Base-by-base conservation (phyloP, 2,113 vertebrate species). In the Gila orcuttii region DNA sequence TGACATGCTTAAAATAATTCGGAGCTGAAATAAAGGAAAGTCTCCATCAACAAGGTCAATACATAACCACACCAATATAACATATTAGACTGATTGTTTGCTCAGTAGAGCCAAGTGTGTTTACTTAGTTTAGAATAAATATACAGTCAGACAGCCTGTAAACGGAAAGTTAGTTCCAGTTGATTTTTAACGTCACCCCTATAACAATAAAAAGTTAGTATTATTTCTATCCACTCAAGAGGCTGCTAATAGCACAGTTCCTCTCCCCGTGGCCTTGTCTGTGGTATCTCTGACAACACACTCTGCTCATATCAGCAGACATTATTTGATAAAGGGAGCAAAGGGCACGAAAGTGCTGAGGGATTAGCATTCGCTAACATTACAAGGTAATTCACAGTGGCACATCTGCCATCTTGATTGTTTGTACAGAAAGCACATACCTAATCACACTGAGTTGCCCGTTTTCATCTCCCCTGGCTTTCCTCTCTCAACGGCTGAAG, bases 321-420 rank as follows among this genome's bases (percentile, higher is more conserved):
- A 57, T 75, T 33, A 28, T 36, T 50, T 57, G 64, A 64, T 59
- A 89, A 79, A 79, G 64, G 42, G 76, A 89, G 81, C 12, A 60
- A 79, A 74, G 19, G 78, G 73, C 76, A 85, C 21, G 33, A 83
- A 74, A 75, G 88, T 47, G 66, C 79, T 83, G 55, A 60, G 83
- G 64, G 83, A 83, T 86, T 89, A 85, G 66, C 79, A 0, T 68
- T 85, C 33, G 85, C 86, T 85, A 79, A 85, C 75, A 57, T 79
- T 79, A 85, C 28, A 45, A 52, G 55, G 64, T 87, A 89, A 87
- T 89, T 87, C 86, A 50, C 83, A 79, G 79, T 87, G 86, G 83
- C 88, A 83, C 79, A 85, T 85, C 60, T 89, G 86, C 88, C 88
- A 85, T 87, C 86, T 87, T 87, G 88, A 78, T 87, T 83, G 88